Evolutionary conservation across 2,797 vertebrate genomes (phyloP).

Genomic region (Galagoides demidoff): DNA sequence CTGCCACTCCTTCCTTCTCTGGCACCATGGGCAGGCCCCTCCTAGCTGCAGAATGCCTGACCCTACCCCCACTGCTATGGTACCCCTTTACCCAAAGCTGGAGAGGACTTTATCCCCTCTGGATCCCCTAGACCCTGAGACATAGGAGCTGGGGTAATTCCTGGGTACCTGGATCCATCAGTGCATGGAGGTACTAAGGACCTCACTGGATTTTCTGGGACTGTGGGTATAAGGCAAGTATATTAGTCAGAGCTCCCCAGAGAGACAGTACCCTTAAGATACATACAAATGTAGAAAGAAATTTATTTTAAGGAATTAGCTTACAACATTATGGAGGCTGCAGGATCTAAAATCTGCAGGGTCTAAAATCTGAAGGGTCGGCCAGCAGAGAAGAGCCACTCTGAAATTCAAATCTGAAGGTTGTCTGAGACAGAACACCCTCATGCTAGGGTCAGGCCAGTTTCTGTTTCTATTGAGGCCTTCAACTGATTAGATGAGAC

Average conservation of each 20-base stretch:
- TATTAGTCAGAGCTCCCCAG: not conserved
- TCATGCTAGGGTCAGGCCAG: not conserved
- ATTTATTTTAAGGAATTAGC: not conserved
- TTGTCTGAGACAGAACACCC: not conserved
- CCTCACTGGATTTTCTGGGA: not conserved
- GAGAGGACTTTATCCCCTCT: not conserved
- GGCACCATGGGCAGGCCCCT: fast-evolving
- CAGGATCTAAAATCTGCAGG: not conserved
- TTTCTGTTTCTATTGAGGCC: not conserved
- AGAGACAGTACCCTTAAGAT: not conserved
- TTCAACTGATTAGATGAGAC: not conserved
- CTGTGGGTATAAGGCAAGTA: no score
- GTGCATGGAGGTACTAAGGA: not conserved
- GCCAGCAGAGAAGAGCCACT: not conserved
- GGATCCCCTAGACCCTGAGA: not conserved
- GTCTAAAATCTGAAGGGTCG: not conserved
- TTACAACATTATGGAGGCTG: not conserved
- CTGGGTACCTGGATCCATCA: not conserved
- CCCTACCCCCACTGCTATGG: fast-evolving
- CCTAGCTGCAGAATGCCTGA: not conserved
- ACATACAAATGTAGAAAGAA: not conserved
- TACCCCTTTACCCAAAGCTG: not conserved
- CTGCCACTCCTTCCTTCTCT: not conserved
- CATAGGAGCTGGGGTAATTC: not conserved
- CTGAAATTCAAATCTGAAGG: not conserved